Conservation (phyloP, 2,797 vertebrate genomes). For the Pangasius macronema region DNA sequence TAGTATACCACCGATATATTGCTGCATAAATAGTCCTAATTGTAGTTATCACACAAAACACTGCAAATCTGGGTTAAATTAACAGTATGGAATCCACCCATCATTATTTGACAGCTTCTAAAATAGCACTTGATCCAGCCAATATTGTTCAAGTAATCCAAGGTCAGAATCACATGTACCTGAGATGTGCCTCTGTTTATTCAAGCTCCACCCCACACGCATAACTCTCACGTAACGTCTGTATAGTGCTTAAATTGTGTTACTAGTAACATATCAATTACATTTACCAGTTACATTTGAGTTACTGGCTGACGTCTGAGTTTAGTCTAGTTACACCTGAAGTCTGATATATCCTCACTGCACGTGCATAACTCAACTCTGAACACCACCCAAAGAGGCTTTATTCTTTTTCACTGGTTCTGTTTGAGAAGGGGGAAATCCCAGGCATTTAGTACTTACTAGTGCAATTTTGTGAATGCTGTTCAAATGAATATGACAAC, state of each 20-base stretch:
- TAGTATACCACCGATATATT: neutral
- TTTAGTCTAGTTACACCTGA: neutral
- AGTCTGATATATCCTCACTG: neutral
- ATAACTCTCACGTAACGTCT: neutral
- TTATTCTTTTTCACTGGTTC: neutral
- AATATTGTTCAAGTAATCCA: neutral
- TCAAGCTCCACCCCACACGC: neutral
- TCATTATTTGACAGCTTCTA: neutral
- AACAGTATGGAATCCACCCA: neutral
- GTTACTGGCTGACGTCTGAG: neutral
- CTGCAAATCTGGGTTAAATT: neutral
- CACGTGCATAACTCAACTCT: neutral
- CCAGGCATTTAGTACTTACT: neutral
- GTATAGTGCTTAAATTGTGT: neutral
- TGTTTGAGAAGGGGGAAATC: neutral
- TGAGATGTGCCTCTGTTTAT: neutral
- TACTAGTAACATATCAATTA: neutral
- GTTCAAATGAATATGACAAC: conserved; percentile 1
- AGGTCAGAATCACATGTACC: neutral
- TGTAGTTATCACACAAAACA: neutral
- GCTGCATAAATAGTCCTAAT: neutral
- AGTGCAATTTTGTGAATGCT: conserved; percentile 5
- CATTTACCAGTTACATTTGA: neutral
- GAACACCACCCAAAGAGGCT: neutral
- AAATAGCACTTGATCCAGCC: neutral